phyloP scores from a whole-genome alignment of 2,888 invertebrate genomes.

The Pandemis corylana region DNA sequence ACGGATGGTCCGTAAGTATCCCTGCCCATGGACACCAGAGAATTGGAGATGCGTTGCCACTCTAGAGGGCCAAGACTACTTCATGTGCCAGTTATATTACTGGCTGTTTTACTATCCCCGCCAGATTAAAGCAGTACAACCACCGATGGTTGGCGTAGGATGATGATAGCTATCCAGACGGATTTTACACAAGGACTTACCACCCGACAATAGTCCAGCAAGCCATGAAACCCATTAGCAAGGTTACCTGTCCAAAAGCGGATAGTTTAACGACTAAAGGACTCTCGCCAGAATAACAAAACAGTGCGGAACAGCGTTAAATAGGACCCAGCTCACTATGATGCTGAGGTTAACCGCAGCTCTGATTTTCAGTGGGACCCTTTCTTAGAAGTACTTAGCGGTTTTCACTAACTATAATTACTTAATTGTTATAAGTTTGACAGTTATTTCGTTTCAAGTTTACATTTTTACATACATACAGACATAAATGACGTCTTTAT shows the following conservation, averaged over 20 bases:
- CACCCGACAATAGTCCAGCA: no score
- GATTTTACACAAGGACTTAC: no score
- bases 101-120: no score
- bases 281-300: neutral
- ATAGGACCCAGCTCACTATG: neutral
- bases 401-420: constrained; percentile 1
- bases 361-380: constrained; percentile 5
- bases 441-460: neutral
- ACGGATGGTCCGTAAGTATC: no score
- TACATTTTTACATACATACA: neutral
- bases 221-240: neutral
- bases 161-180: no score
- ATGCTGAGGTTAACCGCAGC: neutral
- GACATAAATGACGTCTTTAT: no score
- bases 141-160: no score
- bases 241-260: neutral
- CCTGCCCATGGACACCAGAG: no score
- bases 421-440: neutral
- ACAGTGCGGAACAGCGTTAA: neutral
- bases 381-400: constrained; percentile 3
- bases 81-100: no score
- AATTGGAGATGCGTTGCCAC: no score
- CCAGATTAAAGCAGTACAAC: no score
- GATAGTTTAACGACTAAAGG: neutral
- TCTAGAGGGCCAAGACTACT: no score